Conservation (phyloP, 2,113 vertebrate genomes). For the Hippotragus niger region DNA sequence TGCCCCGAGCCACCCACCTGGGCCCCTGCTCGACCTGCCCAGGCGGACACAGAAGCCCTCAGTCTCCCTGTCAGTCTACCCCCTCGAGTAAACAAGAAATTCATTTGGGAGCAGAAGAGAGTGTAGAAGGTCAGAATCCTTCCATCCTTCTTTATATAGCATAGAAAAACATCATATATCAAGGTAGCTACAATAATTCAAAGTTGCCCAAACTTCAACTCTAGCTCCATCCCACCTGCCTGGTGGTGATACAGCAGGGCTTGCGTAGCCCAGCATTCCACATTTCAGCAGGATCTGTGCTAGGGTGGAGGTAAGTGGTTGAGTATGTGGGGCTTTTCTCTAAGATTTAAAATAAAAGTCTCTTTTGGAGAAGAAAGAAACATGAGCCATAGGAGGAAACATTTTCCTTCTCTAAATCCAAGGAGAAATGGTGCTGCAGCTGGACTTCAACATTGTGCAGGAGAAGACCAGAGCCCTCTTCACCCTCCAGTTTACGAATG, state of each 20-base stretch:
- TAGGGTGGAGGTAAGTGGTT: background rate
- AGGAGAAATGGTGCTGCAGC: background rate
- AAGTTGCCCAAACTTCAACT: constrained; percentile 43
- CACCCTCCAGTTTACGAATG: accelerated
- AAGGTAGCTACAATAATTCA: constrained; percentile 66
- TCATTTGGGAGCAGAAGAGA: constrained; percentile 35
- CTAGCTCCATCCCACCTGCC: constrained; percentile 63
- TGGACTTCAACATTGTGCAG: background rate
- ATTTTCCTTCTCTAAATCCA: constrained; percentile 62
- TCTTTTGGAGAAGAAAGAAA: constrained; percentile 72
- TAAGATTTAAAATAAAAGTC: constrained; percentile 65
- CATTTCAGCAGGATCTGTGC: constrained; percentile 61
- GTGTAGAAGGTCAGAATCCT: constrained; percentile 6
- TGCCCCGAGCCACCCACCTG: background rate
- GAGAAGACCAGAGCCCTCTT: background rate
- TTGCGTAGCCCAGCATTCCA: constrained; percentile 51
- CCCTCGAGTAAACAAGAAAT: constrained; percentile 53
- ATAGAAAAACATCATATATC: constrained; percentile 58
- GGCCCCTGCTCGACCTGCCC: background rate
- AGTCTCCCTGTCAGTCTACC: constrained; percentile 39
- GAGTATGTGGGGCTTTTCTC: background rate
- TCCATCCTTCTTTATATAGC: constrained; percentile 66
- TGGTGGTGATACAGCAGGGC: constrained; percentile 15
- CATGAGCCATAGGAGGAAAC: constrained; percentile 54
- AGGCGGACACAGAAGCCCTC: constrained; percentile 57